These are phyloP conservation scores for Drosophila insularis DNA, from an alignment of 1,140 invertebrate genomes.

Conservation along the genomic window DNA sequence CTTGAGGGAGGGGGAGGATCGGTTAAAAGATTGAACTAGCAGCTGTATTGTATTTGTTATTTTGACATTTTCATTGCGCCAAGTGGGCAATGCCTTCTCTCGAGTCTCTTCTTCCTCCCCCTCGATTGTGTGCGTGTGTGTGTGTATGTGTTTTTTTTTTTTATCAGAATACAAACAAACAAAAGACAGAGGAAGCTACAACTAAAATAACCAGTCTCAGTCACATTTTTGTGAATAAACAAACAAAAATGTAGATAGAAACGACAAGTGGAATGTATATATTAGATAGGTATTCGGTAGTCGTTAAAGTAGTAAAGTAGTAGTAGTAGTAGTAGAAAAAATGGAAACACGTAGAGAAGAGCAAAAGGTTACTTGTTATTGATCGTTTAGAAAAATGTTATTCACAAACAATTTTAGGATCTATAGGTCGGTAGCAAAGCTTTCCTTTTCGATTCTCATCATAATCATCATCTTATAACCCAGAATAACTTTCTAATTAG, in stretches of 20 bases:
- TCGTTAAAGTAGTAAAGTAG: background rate
- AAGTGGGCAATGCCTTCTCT: constrained; percentile 15
- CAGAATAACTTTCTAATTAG: no score
- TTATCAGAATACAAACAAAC: constrained; percentile 18
- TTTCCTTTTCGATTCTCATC: no score
- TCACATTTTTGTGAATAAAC: constrained; percentile 18
- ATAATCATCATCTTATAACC: no score
- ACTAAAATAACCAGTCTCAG: constrained; percentile 10
- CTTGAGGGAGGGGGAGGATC: background rate
- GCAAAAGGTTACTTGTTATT: background rate
- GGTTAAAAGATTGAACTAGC: background rate
- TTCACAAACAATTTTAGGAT: background rate
- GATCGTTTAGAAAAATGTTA: background rate
- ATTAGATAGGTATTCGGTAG: constrained; percentile 13
- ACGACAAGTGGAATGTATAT: constrained; percentile 1
- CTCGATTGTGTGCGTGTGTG: no score
- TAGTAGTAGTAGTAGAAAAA: no score
- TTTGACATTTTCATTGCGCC: constrained; percentile 16
- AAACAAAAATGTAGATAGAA: constrained; percentile 9
- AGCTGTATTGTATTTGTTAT: background rate
- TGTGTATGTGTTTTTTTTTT: background rate
- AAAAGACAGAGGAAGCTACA: constrained; percentile 17
- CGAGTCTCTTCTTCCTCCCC: background rate
- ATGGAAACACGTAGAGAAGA: background rate
- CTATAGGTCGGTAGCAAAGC: background rate